phyloP scores from a whole-genome alignment of 1,140 invertebrate species.

The Sycobia sp. region DNA sequence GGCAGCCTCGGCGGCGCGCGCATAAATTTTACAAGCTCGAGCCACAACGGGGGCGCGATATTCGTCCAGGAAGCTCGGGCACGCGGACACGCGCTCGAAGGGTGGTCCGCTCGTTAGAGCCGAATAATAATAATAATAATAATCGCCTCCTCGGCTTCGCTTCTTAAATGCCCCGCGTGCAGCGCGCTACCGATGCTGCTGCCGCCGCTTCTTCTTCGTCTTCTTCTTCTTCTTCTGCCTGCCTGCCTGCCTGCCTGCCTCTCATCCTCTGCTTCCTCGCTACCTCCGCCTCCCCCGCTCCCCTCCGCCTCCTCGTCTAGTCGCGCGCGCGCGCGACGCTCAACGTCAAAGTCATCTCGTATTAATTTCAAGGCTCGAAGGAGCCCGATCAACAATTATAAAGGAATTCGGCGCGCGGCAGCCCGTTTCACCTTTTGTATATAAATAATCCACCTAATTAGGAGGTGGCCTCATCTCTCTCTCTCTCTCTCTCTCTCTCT shows the following conservation, averaged over 20 bases:
- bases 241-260: conserved; percentile 12
- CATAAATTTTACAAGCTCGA: conserved; percentile 18
- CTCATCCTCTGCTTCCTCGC: conserved; percentile 21
- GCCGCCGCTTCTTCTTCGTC: conserved; percentile 9
- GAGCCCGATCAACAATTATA: conserved; percentile 30
- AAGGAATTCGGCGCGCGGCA: conserved; percentile 4
- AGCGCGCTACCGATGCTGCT: too few relatives aligned
- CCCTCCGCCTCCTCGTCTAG: conserved; percentile 6
- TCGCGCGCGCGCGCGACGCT: not conserved
- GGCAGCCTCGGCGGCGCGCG: too few relatives aligned
- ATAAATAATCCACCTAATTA: conserved; percentile 18
- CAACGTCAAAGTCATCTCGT: conserved; percentile 10
- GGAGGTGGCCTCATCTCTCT: too few relatives aligned
- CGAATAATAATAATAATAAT: too few relatives aligned
- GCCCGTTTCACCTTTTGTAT: not conserved
- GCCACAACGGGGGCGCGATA: not conserved
- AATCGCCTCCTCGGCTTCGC: too few relatives aligned
- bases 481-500: too few relatives aligned
- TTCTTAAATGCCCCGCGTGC: too few relatives aligned
- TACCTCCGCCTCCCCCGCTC: not conserved
- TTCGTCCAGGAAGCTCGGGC: conserved; percentile 7
- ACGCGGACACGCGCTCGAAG: not conserved
- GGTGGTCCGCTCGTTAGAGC: too few relatives aligned
- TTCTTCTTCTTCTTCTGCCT: conserved; percentile 8
- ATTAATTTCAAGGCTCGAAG: conserved; percentile 15